phyloP scores from a whole-genome alignment of 2,888 invertebrate genomes.

The Agrochola litura region DNA sequence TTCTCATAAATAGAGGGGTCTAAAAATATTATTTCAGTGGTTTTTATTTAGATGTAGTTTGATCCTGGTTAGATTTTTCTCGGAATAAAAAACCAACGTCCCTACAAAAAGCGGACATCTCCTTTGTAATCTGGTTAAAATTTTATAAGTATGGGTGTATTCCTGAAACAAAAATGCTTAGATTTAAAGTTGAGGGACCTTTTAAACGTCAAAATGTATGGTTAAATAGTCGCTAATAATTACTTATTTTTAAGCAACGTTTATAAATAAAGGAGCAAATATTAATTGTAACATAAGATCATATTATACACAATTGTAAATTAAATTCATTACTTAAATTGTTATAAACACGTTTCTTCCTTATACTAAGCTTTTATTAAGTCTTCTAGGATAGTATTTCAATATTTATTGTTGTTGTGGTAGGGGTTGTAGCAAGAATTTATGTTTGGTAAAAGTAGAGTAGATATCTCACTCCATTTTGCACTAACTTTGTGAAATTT shows the following conservation, averaged over 20 bases:
- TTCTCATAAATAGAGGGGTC: too few relatives aligned
- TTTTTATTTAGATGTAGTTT: too few relatives aligned
- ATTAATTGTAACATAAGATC: conserved; percentile 24
- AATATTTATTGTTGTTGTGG: conserved; percentile 7
- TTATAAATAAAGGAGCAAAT: conserved; percentile 12
- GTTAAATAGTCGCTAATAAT: not conserved
- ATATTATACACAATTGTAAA: not conserved
- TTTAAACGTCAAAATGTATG: too few relatives aligned
- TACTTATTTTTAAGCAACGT: too few relatives aligned
- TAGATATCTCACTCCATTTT: not conserved
- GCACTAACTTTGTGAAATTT: not conserved
- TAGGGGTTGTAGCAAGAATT: conserved; percentile 31
- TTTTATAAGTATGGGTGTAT: too few relatives aligned
- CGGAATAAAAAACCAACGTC: too few relatives aligned
- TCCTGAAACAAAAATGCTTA: too few relatives aligned
- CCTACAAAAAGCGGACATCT: too few relatives aligned
- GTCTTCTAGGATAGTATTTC: conserved; percentile 9
- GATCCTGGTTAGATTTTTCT: too few relatives aligned
- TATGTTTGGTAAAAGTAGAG: not conserved
- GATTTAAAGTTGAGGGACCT: too few relatives aligned
- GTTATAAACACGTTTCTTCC: conserved; percentile 35
- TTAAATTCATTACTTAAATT: conserved; percentile 5
- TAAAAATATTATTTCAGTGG: too few relatives aligned
- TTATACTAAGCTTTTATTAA: conserved; percentile 9
- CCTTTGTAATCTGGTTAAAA: too few relatives aligned